Percentiles rank a stretch among this genome's conserved stretches.
Conservation (phyloP, 2,797 vertebrate species). For the Chrosomus eos region DNA sequence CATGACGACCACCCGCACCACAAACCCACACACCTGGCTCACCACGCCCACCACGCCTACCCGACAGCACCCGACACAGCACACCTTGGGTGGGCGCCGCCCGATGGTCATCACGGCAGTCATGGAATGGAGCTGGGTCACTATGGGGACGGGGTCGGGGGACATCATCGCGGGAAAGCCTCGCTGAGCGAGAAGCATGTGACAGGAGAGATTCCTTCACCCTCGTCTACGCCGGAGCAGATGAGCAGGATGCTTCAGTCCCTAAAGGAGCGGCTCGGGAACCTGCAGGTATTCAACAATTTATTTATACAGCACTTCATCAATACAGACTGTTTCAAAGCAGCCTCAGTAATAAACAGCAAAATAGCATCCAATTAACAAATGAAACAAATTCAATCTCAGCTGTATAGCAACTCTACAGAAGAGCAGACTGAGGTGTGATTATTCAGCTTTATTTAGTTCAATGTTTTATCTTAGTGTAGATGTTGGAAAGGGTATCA, state of each 20-base stretch:
- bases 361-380: not conserved
- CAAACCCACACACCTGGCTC: conserved; percentile 47
- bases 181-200: conserved; percentile 69
- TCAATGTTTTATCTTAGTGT: not conserved
- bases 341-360: not conserved
- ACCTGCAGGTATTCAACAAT: conserved; percentile 68
- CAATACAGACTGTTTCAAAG: not conserved
- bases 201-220: conserved; percentile 68
- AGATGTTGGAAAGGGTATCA: too few relatives aligned
- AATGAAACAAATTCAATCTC: not conserved
- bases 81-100: conserved; percentile 57
- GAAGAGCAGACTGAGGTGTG: not conserved
- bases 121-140: conserved; percentile 63
- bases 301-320: not conserved
- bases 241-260: conserved; percentile 75
- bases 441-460: not conserved
- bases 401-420: not conserved
- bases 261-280: conserved; percentile 73
- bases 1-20: conserved; percentile 67
- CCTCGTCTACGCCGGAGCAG: conserved; percentile 75
- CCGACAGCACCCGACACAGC: conserved; percentile 47
- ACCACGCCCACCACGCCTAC: conserved; percentile 53
- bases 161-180: conserved; percentile 67
- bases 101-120: conserved; percentile 65
- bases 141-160: conserved; percentile 37